These are phyloP conservation scores for Glossophaga mutica DNA, from an alignment of 2,797 vertebrate species.

Conservation along the genomic window DNA sequence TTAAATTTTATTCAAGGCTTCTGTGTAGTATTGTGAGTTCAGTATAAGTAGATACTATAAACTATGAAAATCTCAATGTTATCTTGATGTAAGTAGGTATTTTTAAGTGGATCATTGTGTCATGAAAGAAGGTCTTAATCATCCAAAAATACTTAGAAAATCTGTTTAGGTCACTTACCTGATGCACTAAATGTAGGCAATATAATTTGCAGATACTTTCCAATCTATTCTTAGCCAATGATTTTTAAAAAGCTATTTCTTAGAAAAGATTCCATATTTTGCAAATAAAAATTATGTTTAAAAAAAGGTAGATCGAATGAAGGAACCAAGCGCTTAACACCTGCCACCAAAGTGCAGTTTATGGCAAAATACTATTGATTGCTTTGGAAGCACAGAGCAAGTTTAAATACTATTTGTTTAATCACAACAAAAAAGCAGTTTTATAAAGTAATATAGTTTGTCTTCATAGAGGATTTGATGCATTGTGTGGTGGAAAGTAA, in stretches of 20 bases:
- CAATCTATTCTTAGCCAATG: slow-evolving; percentile 56
- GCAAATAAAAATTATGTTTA: slow-evolving; percentile 48
- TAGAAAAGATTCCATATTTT: slow-evolving; percentile 61
- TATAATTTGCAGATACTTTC: slow-evolving; percentile 35
- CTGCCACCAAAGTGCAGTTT: slow-evolving; percentile 82
- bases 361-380: slow-evolving; percentile 80
- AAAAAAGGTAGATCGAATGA: slow-evolving; percentile 75
- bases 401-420: slow-evolving; percentile 81
- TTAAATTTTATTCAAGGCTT: slow-evolving; percentile 7
- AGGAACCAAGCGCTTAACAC: slow-evolving; percentile 79
- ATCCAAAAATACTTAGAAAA: slow-evolving; percentile 23
- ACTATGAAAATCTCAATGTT: slow-evolving; percentile 22
- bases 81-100: slow-evolving; percentile 15
- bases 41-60: neutral
- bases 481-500: slow-evolving; percentile 79
- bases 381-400: slow-evolving; percentile 74
- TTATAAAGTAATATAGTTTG: slow-evolving; percentile 79
- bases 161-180: neutral
- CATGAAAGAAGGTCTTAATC: slow-evolving; percentile 8
- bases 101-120: slow-evolving; percentile 43
- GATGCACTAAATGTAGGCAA: slow-evolving; percentile 10
- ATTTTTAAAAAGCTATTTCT: slow-evolving; percentile 54
- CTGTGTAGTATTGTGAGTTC: neutral
- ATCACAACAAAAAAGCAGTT: slow-evolving; percentile 83
- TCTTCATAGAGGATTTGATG: slow-evolving; percentile 79